phyloP scores from a whole-genome alignment of 2,888 invertebrate genomes.

The Cartodere bifasciata region DNA sequence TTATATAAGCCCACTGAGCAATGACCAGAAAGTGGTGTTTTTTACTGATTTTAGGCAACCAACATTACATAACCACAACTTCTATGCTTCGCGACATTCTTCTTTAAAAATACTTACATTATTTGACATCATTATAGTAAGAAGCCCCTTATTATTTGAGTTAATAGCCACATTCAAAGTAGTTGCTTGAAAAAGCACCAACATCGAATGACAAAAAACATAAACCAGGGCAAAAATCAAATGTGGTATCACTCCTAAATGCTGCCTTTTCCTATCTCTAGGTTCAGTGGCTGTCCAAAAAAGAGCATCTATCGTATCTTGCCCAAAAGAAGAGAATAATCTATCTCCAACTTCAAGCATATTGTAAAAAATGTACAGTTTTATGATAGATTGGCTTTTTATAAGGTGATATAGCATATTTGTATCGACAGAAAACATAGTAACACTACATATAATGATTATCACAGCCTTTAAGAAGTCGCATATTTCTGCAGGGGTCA shows the following conservation, averaged over 20 bases:
- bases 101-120: slow-evolving; percentile 92
- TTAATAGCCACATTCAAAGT: slow-evolving; percentile 98
- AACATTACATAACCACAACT: no score
- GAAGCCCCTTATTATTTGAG: slow-evolving; percentile 92
- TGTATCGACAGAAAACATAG: slow-evolving; percentile 89
- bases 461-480: slow-evolving; percentile 91
- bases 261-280: slow-evolving; percentile 64
- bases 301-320: slow-evolving; percentile 94
- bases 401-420: slow-evolving; percentile 96
- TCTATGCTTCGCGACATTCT: no score
- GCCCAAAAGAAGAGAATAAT: slow-evolving; percentile 90
- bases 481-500: slow-evolving; percentile 87
- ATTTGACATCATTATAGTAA: slow-evolving; percentile 99
- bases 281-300: slow-evolving; percentile 99
- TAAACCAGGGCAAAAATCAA: slow-evolving; percentile 83
- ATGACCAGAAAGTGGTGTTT: no score
- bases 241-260: slow-evolving; percentile 81
- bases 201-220: slow-evolving; percentile 78
- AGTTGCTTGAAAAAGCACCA: slow-evolving; percentile 92
- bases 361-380: slow-evolving; percentile 98
- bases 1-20: no score
- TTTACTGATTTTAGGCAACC: no score
- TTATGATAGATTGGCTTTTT: slow-evolving; percentile 97
- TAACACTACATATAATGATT: slow-evolving; percentile 65
- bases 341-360: slow-evolving; percentile 98